A percentile compares a stretch with the other conserved stretches of the same genome.
Conservation (phyloP, 2,113 vertebrate genomes). For the Anolis carolinensis region DNA sequence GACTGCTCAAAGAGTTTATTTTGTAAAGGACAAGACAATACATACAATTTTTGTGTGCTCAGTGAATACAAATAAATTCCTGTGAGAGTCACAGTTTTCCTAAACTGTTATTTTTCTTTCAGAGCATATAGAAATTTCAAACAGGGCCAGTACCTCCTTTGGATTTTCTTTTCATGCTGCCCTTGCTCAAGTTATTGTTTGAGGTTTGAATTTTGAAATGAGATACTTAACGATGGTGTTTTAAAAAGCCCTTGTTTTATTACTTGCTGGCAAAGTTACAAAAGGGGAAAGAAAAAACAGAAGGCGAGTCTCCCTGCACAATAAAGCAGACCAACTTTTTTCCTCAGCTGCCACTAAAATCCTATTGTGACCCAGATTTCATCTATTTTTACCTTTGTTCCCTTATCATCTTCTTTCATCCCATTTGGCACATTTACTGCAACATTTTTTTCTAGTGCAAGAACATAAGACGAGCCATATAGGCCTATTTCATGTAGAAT, state of each 20-base stretch:
- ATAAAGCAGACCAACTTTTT: not conserved
- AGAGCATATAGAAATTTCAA: not conserved
- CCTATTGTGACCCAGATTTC: slow-evolving; percentile 19
- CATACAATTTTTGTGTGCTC: not conserved
- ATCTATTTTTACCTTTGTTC: slow-evolving; percentile 12
- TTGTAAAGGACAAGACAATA: not conserved
- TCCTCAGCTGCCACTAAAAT: not conserved
- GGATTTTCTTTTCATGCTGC: not conserved
- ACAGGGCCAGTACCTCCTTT: not conserved
- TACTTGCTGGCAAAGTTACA: not conserved
- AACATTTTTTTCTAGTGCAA: not conserved
- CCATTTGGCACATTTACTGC: not conserved
- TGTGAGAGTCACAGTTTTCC: not conserved
- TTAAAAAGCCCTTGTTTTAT: not conserved
- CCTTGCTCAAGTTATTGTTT: not conserved
- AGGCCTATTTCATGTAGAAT: too few relatives aligned
- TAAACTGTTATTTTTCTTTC: not conserved
- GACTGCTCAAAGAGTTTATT: not conserved
- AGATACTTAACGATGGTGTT: not conserved
- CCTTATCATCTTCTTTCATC: slow-evolving; percentile 17
- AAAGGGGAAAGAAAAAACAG: not conserved
- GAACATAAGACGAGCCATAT: too few relatives aligned
- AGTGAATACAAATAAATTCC: not conserved
- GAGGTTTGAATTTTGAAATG: not conserved
- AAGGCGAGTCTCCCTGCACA: not conserved